Evolutionary conservation across 53 echinoderm and acorn worm genomes (phyloP).

Genomic region (Crossaster papposus): DNA sequence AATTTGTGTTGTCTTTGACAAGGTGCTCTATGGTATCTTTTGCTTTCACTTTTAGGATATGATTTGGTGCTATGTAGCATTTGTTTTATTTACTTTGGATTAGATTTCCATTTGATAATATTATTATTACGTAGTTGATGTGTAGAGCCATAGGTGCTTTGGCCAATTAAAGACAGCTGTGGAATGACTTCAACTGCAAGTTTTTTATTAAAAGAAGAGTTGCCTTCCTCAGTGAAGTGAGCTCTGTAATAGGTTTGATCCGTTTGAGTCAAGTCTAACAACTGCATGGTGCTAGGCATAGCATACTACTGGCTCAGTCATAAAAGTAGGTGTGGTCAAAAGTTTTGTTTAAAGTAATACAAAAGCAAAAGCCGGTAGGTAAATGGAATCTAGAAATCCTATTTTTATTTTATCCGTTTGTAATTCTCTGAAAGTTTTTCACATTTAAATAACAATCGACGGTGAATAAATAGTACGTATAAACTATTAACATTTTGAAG

Average conservation of each 20-base stretch:
- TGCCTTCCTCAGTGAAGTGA: not conserved
- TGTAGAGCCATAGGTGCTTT: slow-evolving; percentile 1
- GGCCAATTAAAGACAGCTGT: not conserved
- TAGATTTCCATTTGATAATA: not conserved
- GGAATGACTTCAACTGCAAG: not conserved
- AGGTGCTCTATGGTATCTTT: slow-evolving; percentile 47
- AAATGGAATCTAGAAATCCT: not conserved
- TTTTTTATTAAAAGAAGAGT: not conserved
- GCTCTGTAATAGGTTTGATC: not conserved
- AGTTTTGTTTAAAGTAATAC: not conserved
- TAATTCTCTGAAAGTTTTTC: not conserved
- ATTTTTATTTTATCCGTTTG: slow-evolving; percentile 1
- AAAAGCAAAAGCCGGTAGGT: not conserved
- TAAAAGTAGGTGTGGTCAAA: not conserved
- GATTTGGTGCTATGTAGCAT: slow-evolving; percentile 56
- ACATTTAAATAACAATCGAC: too few relatives aligned
- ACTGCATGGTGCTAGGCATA: slow-evolving; percentile 47
- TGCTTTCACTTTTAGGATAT: slow-evolving; percentile 46
- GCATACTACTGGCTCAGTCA: slow-evolving; percentile 11
- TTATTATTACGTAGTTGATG: slow-evolving; percentile 8
- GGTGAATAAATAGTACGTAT: too few relatives aligned
- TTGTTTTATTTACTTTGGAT: not conserved
- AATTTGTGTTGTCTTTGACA: slow-evolving; percentile 20
- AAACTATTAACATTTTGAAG: too few relatives aligned
- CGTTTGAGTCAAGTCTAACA: not conserved